phyloP scores from a whole-genome alignment of 2,797 vertebrate genomes.

The Taeniopygia guttata region DNA sequence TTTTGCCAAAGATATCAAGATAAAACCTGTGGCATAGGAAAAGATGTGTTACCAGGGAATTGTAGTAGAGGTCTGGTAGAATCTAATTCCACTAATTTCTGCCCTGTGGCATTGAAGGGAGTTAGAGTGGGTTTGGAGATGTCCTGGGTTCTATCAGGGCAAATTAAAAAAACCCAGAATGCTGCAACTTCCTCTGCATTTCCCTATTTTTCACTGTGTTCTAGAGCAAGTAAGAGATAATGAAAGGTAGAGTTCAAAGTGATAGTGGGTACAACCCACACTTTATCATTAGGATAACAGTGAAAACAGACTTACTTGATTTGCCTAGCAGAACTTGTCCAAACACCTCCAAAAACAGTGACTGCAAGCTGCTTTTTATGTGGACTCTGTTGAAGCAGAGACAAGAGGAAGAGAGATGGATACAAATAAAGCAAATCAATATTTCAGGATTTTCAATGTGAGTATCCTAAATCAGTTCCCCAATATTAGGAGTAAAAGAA shows the following conservation, averaged over 20 bases:
- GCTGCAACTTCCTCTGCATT: neutral
- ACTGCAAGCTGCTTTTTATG: neutral
- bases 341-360: neutral
- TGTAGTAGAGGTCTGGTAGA: neutral
- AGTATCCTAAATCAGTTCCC: neutral
- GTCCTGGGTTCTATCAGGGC: neutral
- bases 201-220: neutral
- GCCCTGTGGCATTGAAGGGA: neutral
- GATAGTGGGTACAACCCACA: neutral
- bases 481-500: neutral
- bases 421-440: neutral
- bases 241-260: neutral
- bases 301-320: neutral
- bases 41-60: neutral
- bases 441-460: neutral
- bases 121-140: neutral
- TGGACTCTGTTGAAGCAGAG: neutral
- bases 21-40: neutral
- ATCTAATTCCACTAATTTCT: neutral
- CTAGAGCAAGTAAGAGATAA: neutral
- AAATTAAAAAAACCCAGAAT: neutral
- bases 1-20: neutral
- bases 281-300: neutral
- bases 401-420: neutral
- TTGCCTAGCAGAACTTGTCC: neutral